Evolutionary conservation across 2,888 invertebrate species (phyloP).

Genomic region (Anthoptus insignis): DNA sequence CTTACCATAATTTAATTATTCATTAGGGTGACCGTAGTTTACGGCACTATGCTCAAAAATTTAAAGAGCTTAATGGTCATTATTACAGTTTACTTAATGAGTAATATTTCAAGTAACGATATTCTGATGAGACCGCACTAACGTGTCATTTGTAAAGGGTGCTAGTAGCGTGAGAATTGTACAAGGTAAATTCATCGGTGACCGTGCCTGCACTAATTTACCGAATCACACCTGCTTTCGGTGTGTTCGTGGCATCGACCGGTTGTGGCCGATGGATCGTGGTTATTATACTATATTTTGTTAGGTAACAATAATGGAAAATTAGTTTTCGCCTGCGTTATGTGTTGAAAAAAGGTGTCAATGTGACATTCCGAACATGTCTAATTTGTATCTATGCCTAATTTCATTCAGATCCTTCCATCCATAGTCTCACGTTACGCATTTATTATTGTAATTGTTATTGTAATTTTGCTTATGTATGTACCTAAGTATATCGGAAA

Average conservation of each 20-base stretch:
- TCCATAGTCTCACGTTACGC: too few relatives aligned
- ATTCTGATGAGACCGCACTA: constrained; percentile 17
- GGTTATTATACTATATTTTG: neutral
- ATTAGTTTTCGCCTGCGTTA: too few relatives aligned
- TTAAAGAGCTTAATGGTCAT: neutral
- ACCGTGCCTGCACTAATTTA: constrained; percentile 62
- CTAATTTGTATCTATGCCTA: too few relatives aligned
- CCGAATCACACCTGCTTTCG: constrained; percentile 76
- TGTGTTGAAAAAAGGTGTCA: too few relatives aligned
- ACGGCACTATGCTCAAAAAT: neutral
- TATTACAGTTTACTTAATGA: neutral
- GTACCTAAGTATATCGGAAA: neutral
- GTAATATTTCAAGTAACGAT: neutral
- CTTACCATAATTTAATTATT: constrained; percentile 21
- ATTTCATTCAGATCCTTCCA: too few relatives aligned
- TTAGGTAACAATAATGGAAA: neutral
- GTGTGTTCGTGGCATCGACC: too few relatives aligned
- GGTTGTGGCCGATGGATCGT: too few relatives aligned
- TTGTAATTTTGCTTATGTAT: too few relatives aligned
- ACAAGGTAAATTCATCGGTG: constrained; percentile 70
- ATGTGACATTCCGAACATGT: too few relatives aligned
- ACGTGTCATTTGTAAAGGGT: constrained; percentile 37
- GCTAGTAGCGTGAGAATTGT: constrained; percentile 64
- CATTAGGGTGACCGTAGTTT: neutral
- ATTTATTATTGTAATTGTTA: too few relatives aligned